Conservation (phyloP, 2,113 vertebrate genomes). For the Herpailurus yagouaroundi region DNA sequence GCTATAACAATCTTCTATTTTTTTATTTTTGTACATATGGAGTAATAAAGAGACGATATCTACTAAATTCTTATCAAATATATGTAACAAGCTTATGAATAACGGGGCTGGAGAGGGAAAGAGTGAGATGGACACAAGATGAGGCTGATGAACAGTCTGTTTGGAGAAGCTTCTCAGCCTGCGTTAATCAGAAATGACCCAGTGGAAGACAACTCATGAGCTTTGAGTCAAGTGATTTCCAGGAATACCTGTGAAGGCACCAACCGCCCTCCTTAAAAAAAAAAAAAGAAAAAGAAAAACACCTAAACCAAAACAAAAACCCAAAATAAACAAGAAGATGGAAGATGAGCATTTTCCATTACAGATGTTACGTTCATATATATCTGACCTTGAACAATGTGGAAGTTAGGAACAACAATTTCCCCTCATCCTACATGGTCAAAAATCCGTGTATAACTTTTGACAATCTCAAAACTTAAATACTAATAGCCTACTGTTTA, state of each 20-base stretch:
- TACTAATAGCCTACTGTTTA: not conserved
- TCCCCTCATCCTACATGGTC: not conserved
- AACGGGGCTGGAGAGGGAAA: not conserved
- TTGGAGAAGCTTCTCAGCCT: not conserved
- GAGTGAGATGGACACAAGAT: not conserved
- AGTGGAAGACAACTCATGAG: not conserved
- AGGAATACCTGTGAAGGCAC: not conserved
- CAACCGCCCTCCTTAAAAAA: not conserved
- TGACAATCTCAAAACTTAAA: not conserved
- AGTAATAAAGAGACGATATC: not conserved
- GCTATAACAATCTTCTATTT: not conserved
- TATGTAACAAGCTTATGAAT: not conserved
- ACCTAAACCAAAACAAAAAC: not conserved
- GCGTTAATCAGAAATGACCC: not conserved
- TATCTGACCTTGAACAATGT: not conserved
- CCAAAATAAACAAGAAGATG: not conserved
- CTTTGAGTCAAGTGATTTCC: constrained; percentile 16
- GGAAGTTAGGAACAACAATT: not conserved
- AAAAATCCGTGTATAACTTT: not conserved
- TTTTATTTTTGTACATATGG: not conserved
- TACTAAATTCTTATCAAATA: constrained; percentile 35
- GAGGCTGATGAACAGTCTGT: not conserved
- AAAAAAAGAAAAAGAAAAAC: not conserved
- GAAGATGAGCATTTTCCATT: constrained; percentile 17
- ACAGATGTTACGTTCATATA: not conserved